phyloP scores from a whole-genome alignment of 1,140 invertebrate species.

The Berghia stephanieae region DNA sequence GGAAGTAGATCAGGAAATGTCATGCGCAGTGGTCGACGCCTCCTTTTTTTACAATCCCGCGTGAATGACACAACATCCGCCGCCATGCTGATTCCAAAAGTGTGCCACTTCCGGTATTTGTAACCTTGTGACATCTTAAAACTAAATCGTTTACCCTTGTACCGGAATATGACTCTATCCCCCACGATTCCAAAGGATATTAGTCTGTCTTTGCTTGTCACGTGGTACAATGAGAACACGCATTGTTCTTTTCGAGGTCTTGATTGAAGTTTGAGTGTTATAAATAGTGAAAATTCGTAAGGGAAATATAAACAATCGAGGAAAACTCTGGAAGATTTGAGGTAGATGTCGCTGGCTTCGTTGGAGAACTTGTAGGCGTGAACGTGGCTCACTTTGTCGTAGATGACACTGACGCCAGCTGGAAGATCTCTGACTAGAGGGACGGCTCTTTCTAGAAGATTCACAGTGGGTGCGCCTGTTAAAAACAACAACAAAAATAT shows the following conservation, averaged over 20 bases:
- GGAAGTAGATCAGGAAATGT: slow-evolving; percentile 52
- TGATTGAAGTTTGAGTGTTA: slow-evolving; percentile 47
- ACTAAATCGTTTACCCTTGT: slow-evolving; percentile 45
- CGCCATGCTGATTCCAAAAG: slow-evolving; percentile 54
- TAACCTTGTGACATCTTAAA: slow-evolving; percentile 40
- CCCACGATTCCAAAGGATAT: slow-evolving; percentile 46
- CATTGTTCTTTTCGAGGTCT: slow-evolving; percentile 45
- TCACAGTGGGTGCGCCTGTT: slow-evolving; percentile 46
- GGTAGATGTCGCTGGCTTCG: slow-evolving; percentile 40
- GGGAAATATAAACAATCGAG: slow-evolving; percentile 53
- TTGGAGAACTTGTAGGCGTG: slow-evolving; percentile 51
- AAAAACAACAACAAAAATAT: no score
- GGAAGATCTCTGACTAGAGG: slow-evolving; percentile 46
- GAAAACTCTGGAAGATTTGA: slow-evolving; percentile 47
- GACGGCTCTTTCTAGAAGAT: slow-evolving; percentile 50
- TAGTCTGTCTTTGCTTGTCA: slow-evolving; percentile 28
- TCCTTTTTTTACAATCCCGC: slow-evolving; percentile 49
- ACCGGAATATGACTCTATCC: slow-evolving; percentile 52
- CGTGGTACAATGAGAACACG: slow-evolving; percentile 44
- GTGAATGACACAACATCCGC: slow-evolving; percentile 49
- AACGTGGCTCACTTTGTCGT: slow-evolving; percentile 51
- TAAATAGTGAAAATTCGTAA: slow-evolving; percentile 61
- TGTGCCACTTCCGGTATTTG: slow-evolving; percentile 55
- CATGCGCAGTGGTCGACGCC: slow-evolving; percentile 38
- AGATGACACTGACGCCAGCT: slow-evolving; percentile 52